Conservation (phyloP, 2,888 invertebrate species). For the Noctua comes region DNA sequence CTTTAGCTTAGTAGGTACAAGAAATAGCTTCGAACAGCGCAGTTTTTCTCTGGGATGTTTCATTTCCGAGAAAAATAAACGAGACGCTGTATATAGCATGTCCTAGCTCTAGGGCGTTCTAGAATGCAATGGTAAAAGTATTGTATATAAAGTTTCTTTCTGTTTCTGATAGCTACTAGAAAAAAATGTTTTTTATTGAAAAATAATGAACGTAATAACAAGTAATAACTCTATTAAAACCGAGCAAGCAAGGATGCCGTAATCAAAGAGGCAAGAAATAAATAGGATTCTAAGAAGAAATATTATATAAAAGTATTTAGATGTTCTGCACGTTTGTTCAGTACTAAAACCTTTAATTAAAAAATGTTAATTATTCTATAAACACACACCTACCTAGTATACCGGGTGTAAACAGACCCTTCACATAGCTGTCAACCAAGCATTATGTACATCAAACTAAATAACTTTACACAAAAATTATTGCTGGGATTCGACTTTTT, state of each 20-base stretch:
- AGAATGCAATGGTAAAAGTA: not conserved
- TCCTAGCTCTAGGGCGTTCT: not conserved
- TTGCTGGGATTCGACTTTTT: too few species aligned
- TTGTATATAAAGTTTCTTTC: slow-evolving; percentile 2
- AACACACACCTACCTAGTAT: slow-evolving; percentile 7
- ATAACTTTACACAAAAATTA: too few species aligned
- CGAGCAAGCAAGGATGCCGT: not conserved
- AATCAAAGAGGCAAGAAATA: slow-evolving; percentile 36
- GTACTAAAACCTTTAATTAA: slow-evolving; percentile 54
- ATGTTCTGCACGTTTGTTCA: slow-evolving; percentile 29
- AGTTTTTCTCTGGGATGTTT: not conserved
- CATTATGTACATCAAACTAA: too few species aligned
- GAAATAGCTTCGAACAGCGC: not conserved
- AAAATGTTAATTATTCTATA: slow-evolving; percentile 30
- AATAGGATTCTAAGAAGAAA: slow-evolving; percentile 26
- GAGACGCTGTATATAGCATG: not conserved
- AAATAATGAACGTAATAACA: not conserved
- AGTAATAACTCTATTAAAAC: slow-evolving; percentile 20
- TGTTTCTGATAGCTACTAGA: not conserved
- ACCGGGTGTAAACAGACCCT: too few species aligned
- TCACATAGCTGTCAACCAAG: too few species aligned
- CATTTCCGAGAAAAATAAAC: slow-evolving; percentile 10
- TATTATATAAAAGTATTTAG: slow-evolving; percentile 48
- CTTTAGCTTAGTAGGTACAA: not conserved
- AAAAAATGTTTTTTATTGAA: not conserved